These are phyloP conservation scores for Trichogramma dendrolimi DNA, from an alignment of 2,888 invertebrate genomes.

Conservation along the genomic window DNA sequence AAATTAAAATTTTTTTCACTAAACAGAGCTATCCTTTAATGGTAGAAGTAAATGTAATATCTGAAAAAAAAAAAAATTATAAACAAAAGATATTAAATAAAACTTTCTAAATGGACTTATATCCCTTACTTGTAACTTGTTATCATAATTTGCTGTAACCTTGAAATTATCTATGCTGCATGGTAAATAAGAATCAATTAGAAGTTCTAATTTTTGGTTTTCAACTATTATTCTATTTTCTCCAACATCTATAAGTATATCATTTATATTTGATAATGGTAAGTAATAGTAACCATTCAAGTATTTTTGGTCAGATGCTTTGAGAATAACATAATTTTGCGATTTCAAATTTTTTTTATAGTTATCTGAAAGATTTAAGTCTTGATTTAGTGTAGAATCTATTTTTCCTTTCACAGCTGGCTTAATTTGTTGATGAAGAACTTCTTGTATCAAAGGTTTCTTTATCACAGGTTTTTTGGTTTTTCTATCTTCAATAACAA, in stretches of 20 bases:
- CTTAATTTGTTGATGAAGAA: conserved; percentile 42
- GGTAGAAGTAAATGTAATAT: conserved; percentile 43
- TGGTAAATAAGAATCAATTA: conserved; percentile 69
- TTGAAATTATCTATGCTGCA: conserved; percentile 61
- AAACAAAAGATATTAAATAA: background rate
- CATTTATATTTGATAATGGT: conserved; percentile 52
- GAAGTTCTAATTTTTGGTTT: conserved; percentile 58
- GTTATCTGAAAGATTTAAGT: conserved; percentile 1
- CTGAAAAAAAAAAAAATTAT: conserved; percentile 35
- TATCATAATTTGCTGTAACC: conserved; percentile 56
- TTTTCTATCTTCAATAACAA: conserved; percentile 70
- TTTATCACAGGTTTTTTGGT: conserved; percentile 54
- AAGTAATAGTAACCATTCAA: conserved; percentile 63
- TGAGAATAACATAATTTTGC: conserved; percentile 38
- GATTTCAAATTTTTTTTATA: conserved; percentile 1
- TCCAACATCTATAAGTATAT: conserved; percentile 67
- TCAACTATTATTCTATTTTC: conserved; percentile 71
- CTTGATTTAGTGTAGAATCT: background rate
- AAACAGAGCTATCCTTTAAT: conserved; percentile 18
- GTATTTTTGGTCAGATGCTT: conserved; percentile 56
- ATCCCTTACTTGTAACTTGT: conserved; percentile 53
- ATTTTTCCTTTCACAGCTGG: background rate
- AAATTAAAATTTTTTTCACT: background rate
- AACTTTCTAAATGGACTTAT: background rate
- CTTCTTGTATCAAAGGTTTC: conserved; percentile 61